phyloP scores from a whole-genome alignment of 2,888 invertebrate species.

The Xylota segnis region DNA sequence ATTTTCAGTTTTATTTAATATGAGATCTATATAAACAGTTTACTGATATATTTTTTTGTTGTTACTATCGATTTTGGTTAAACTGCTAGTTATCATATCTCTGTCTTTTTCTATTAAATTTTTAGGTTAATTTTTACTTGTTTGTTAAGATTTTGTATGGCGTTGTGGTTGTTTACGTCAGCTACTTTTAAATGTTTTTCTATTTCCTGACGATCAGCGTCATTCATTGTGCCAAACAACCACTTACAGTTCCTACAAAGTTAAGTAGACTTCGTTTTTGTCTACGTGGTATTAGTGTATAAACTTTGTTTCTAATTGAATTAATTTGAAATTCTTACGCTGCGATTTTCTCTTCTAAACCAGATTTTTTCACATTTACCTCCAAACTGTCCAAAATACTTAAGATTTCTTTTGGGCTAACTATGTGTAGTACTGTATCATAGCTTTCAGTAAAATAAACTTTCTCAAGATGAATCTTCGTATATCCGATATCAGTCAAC shows the following conservation, averaged over 20 bases:
- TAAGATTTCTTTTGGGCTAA: slow-evolving; percentile 1
- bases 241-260: no score
- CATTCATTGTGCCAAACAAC: no score
- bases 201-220: no score
- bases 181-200: no score
- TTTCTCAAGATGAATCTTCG: slow-evolving; percentile 6
- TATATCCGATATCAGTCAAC: not conserved
- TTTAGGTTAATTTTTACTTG: not conserved
- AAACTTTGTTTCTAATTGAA: no score
- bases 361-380: not conserved
- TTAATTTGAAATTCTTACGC: no score
- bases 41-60: slow-evolving; percentile 13
- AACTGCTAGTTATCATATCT: not conserved
- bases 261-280: no score
- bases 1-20: slow-evolving; percentile 47
- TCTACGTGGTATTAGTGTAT: no score
- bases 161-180: no score
- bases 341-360: no score
- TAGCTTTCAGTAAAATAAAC: not conserved
- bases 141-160: no score
- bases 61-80: not conserved
- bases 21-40: slow-evolving; percentile 17
- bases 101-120: slow-evolving; percentile 44
- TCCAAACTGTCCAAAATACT: slow-evolving; percentile 2
- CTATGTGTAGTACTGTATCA: not conserved